Conservation (phyloP, 2,113 vertebrate species). For the Leptosomus discolor region DNA sequence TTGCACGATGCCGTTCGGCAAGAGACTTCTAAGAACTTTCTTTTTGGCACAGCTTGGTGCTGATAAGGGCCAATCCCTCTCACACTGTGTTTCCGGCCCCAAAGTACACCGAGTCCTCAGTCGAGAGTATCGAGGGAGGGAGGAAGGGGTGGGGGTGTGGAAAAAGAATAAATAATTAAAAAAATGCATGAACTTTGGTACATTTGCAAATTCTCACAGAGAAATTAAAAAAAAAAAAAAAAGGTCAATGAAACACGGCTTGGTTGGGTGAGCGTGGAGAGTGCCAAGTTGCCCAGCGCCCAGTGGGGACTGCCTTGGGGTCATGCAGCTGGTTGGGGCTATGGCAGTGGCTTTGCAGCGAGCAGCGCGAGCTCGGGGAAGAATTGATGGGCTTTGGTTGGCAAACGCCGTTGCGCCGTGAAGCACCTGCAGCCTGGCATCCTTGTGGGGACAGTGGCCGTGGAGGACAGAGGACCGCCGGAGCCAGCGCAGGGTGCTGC, state of each 20-base stretch:
- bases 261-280: neutral
- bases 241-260: neutral
- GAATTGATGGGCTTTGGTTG: neutral
- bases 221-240: neutral
- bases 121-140: neutral
- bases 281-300: neutral
- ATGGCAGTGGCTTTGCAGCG: rapidly evolving
- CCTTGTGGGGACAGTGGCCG: neutral
- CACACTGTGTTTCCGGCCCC: constrained; percentile 1
- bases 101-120: neutral
- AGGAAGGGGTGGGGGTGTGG: neutral
- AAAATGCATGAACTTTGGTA: too few relatives aligned
- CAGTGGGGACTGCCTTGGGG: neutral
- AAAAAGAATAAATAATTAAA: neutral
- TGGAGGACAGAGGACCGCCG: rapidly evolving
- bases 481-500: rapidly evolving
- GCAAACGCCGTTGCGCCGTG: neutral
- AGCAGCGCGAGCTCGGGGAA: rapidly evolving
- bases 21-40: constrained; percentile 59
- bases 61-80: constrained; percentile 40
- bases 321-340: rapidly evolving
- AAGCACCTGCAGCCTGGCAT: neutral
- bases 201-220: too few relatives aligned
- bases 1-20: neutral
- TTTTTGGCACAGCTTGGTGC: neutral